These are phyloP conservation scores for Probaryconus sp. DNA, from an alignment of 1,140 invertebrate genomes.

Conservation along the genomic window DNA sequence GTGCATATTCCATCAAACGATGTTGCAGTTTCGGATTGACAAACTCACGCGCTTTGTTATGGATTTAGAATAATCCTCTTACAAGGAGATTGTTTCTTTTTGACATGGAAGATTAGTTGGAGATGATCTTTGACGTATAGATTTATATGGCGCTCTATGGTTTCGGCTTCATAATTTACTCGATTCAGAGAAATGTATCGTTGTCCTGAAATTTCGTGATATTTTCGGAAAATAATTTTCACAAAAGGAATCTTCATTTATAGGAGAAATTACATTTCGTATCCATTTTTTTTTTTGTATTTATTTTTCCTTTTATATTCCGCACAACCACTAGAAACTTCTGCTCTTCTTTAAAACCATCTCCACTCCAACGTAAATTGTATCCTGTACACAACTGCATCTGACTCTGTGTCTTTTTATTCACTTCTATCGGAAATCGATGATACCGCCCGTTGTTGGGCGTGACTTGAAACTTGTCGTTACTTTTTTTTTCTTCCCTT, in stretches of 20 bases:
- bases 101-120: constrained; percentile 20
- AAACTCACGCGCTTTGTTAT: constrained; percentile 29
- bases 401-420: constrained; percentile 48
- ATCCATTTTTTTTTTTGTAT: no score
- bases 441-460: constrained; percentile 51
- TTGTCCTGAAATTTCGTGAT: no score
- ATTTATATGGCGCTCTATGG: no score
- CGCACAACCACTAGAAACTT: no score
- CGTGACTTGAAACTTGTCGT: constrained; percentile 51
- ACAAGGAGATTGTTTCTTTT: not conserved
- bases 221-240: no score
- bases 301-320: no score
- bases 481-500: constrained; percentile 47
- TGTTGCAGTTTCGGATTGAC: constrained; percentile 7
- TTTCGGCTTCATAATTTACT: no score
- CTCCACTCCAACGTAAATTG: constrained; percentile 48
- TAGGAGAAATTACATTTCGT: no score
- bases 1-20: constrained; percentile 36
- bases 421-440: no score
- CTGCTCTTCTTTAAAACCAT: constrained; percentile 50
- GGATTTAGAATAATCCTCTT: constrained; percentile 10
- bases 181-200: no score
- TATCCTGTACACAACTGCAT: constrained; percentile 38
- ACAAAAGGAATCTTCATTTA: no score
- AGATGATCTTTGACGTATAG: no score